Percentiles rank a stretch among this genome's conserved stretches.
Evolutionary conservation across 2,113 vertebrate species (phyloP).

Genomic region (Dascyllus trimaculatus): DNA sequence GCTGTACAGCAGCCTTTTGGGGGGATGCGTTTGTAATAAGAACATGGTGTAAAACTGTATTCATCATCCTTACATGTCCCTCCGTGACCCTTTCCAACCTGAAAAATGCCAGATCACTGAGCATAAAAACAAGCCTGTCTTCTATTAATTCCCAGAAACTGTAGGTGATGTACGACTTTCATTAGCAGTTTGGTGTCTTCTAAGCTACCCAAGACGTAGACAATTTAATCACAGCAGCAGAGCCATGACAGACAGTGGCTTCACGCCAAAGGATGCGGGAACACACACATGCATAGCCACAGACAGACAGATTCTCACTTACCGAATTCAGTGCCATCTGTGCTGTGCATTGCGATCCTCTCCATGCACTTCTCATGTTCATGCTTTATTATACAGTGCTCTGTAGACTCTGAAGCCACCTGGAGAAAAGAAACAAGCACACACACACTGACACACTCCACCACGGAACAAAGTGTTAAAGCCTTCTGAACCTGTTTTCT

Average conservation of each 20-base stretch:
- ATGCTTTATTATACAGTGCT: conserved; percentile 82
- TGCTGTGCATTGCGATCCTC: conserved; percentile 74
- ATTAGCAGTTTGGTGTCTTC: conserved; percentile 21
- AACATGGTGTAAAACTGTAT: conserved; percentile 8
- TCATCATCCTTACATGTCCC: conserved; percentile 17
- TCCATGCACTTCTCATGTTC: conserved; percentile 86
- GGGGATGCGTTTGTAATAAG: background rate
- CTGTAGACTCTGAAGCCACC: conserved; percentile 76
- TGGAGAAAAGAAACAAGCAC: conserved; percentile 57
- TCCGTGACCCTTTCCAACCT: conserved; percentile 37
- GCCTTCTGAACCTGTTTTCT: background rate
- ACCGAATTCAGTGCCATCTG: conserved; percentile 76
- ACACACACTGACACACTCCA: background rate
- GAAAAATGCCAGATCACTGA: conserved; percentile 15
- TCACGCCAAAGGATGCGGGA: background rate
- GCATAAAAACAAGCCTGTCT: conserved; percentile 10
- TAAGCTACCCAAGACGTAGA: conserved; percentile 4
- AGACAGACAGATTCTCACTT: conserved; percentile 38
- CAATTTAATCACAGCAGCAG: conserved; percentile 21
- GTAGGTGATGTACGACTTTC: conserved; percentile 14
- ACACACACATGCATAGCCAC: conserved; percentile 10
- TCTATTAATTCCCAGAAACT: conserved; percentile 10
- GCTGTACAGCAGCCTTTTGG: background rate
- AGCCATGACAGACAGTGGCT: conserved; percentile 4
- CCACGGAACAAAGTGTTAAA: background rate